phyloP scores from a whole-genome alignment of 2,113 vertebrate genomes.

The Aptenodytes patagonicus region DNA sequence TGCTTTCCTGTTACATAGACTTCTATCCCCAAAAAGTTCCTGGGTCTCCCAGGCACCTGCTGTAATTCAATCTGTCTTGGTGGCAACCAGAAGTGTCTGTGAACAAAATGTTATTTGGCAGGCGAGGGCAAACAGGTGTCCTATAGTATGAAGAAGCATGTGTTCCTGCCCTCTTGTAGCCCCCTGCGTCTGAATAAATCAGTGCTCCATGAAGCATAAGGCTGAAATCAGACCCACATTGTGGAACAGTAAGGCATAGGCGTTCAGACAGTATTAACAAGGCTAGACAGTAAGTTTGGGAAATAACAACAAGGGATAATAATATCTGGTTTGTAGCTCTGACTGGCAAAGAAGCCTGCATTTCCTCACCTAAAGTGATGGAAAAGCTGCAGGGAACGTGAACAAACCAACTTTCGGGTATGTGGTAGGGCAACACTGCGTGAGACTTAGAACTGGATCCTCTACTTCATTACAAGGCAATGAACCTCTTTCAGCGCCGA shows the following conservation, averaged over 20 bases:
- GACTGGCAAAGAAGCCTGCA: background rate
- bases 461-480: background rate
- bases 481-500: background rate
- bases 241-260: background rate
- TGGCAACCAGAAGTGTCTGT: background rate
- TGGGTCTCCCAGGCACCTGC: constrained; percentile 29
- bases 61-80: constrained; percentile 46
- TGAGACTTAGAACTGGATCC: background rate
- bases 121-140: constrained; percentile 6
- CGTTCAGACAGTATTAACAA: background rate
- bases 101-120: constrained; percentile 50
- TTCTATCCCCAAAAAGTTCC: background rate
- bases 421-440: background rate
- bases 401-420: background rate
- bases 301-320: background rate
- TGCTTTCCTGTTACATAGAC: background rate
- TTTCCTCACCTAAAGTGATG: background rate
- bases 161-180: background rate
- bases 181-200: background rate
- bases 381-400: background rate
- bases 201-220: background rate
- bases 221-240: background rate
- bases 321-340: background rate
- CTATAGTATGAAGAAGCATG: background rate
- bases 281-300: background rate